These are phyloP conservation scores for Psittacara wagleri DNA, from an alignment of 2,113 vertebrate species.

Conservation along the genomic window DNA sequence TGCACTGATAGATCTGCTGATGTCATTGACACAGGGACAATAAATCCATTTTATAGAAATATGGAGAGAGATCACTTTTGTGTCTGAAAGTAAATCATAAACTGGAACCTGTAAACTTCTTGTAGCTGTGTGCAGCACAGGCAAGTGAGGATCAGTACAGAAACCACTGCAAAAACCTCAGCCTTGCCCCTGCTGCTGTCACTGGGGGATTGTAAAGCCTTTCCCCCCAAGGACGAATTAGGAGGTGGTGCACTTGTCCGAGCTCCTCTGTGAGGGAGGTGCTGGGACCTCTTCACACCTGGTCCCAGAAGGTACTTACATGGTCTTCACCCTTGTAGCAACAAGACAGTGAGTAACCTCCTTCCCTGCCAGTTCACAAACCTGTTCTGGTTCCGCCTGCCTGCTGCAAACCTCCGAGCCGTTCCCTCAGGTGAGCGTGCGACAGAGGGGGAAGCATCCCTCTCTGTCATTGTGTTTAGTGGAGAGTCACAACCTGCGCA, in stretches of 20 bases:
- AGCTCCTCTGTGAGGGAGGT: background rate
- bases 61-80: background rate
- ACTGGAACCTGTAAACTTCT: background rate
- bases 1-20: background rate
- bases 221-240: too few species aligned
- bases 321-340: background rate
- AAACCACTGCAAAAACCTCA: background rate
- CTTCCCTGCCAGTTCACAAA: background rate
- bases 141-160: background rate
- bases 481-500: background rate
- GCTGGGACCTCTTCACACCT: background rate
- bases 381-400: background rate
- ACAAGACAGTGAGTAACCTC: background rate
- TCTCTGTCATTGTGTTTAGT: background rate
- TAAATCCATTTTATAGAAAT: background rate
- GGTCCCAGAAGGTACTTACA: background rate
- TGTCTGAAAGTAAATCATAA: background rate
- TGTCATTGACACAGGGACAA: background rate
- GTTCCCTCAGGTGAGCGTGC: accelerated
- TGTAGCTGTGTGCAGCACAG: background rate
- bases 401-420: background rate
- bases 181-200: background rate
- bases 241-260: background rate
- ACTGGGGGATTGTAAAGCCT: background rate
- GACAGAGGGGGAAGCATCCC: background rate